Percentiles rank a stretch among this genome's conserved stretches.
Evolutionary conservation across 2,888 invertebrate species (phyloP).

Genomic region (Ecliptopera silaceata): DNA sequence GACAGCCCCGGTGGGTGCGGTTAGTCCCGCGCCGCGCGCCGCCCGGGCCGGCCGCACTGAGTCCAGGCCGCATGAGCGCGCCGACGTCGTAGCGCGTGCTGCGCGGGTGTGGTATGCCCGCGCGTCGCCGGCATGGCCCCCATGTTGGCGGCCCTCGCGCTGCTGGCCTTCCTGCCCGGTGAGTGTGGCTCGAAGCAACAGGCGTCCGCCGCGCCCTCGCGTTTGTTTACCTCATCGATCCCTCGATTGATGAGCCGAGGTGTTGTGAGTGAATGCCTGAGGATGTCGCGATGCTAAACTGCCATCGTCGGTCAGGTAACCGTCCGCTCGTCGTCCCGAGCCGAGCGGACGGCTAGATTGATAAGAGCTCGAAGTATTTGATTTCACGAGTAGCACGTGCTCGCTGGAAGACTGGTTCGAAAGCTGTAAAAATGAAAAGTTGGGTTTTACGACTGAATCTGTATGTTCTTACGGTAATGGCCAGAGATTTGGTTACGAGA

Average conservation of each 20-base stretch:
- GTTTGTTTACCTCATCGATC: constrained; percentile 64
- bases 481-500: constrained; percentile 52
- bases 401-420: constrained; percentile 47
- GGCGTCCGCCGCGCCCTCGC: constrained; percentile 68
- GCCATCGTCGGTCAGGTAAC: constrained; percentile 49
- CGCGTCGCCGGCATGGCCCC: constrained; percentile 78
- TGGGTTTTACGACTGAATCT: constrained; percentile 61
- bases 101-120: constrained; percentile 82
- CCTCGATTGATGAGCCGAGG: constrained; percentile 60
- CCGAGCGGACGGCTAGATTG: constrained; percentile 9
- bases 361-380: constrained; percentile 21
- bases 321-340: constrained; percentile 28
- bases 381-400: constrained; percentile 36
- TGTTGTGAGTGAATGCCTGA: constrained; percentile 67
- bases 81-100: constrained; percentile 78
- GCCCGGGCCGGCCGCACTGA: constrained; percentile 69
- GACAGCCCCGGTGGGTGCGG: constrained; percentile 36
- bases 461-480: constrained; percentile 54
- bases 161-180: constrained; percentile 78
- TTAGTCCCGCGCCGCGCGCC: constrained; percentile 75
- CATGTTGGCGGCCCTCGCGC: constrained; percentile 74
- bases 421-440: constrained; percentile 57
- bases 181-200: constrained; percentile 71
- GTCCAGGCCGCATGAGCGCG: constrained; percentile 74
- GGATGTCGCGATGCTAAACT: constrained; percentile 21